phyloP scores from a whole-genome alignment of 1,140 invertebrate species.

The Hirudo medicinalis region DNA sequence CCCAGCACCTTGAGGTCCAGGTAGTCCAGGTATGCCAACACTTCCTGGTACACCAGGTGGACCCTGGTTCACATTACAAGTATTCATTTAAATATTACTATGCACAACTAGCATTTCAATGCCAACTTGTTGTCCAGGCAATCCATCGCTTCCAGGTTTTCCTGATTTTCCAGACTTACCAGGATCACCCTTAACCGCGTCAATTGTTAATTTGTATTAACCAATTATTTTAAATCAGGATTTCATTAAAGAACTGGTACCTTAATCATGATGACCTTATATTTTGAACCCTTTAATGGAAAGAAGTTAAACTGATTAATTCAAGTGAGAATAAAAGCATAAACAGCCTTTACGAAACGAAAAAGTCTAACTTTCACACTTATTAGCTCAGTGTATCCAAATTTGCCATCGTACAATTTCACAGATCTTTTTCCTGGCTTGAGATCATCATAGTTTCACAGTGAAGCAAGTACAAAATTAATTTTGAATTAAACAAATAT shows the following conservation, averaged over 20 bases:
- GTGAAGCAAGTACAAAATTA: neutral
- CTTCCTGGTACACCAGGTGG: slow-evolving; percentile 8
- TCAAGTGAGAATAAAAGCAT: neutral
- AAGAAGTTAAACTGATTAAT: neutral
- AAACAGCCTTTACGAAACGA: neutral
- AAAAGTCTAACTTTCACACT: slow-evolving; percentile 16
- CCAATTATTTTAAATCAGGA: neutral
- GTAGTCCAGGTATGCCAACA: neutral
- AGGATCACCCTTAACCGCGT: neutral
- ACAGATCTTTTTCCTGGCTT: slow-evolving; percentile 20
- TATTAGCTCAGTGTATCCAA: slow-evolving; percentile 22
- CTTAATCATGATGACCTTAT: slow-evolving; percentile 1
- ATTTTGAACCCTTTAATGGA: neutral
- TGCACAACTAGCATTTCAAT: neutral
- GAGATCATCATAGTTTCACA: neutral
- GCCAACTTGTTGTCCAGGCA: slow-evolving; percentile 4
- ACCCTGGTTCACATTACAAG: neutral
- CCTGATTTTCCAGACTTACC: neutral
- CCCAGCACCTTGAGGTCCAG: neutral
- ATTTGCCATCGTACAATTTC: slow-evolving; percentile 19
- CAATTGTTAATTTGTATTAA: neutral
- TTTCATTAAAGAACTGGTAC: neutral
- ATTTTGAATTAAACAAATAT: too few species aligned
- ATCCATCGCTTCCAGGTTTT: slow-evolving; percentile 9
- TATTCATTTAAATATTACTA: neutral